Percentiles rank a stretch among this genome's conserved stretches.
phyloP scores from a whole-genome alignment of 1,140 invertebrate species.

The Ips nitidus region DNA sequence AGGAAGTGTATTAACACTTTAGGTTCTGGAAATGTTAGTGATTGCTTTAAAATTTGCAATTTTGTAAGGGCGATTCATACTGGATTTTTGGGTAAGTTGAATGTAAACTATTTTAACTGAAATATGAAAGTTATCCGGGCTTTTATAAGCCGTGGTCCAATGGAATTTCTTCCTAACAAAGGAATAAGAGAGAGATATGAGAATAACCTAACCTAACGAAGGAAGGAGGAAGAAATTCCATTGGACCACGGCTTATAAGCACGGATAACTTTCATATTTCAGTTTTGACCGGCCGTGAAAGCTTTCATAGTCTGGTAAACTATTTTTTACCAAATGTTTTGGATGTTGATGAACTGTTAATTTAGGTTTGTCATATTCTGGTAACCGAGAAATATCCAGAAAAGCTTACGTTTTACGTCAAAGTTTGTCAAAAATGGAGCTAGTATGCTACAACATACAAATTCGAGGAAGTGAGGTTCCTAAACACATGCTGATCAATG shows the following conservation, averaged over 20 bases:
- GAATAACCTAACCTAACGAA: too few relatives aligned
- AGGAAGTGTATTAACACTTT: slow-evolving; percentile 83
- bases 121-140: too few relatives aligned
- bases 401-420: slow-evolving; percentile 71
- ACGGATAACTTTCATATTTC: too few relatives aligned
- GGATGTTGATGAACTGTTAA: slow-evolving; percentile 5
- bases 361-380: slow-evolving; percentile 54
- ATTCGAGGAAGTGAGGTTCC: slow-evolving; percentile 80
- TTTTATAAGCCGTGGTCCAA: too few relatives aligned
- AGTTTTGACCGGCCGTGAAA: too few relatives aligned
- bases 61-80: slow-evolving; percentile 73
- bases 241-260: too few relatives aligned
- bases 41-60: slow-evolving; percentile 71
- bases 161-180: too few relatives aligned
- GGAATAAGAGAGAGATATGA: too few relatives aligned
- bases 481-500: slow-evolving; percentile 64
- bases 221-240: too few relatives aligned
- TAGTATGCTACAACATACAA: slow-evolving; percentile 79
- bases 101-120: too few relatives aligned
- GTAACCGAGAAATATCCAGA: slow-evolving; percentile 67
- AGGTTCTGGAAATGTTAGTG: slow-evolving; percentile 72
- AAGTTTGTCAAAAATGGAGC: slow-evolving; percentile 81
- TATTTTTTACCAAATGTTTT: background rate
- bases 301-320: too few relatives aligned
- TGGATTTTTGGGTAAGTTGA: slow-evolving; percentile 62